Evolutionary conservation across 2,797 vertebrate genomes (phyloP).

Genomic region (Dermochelys coriacea): DNA sequence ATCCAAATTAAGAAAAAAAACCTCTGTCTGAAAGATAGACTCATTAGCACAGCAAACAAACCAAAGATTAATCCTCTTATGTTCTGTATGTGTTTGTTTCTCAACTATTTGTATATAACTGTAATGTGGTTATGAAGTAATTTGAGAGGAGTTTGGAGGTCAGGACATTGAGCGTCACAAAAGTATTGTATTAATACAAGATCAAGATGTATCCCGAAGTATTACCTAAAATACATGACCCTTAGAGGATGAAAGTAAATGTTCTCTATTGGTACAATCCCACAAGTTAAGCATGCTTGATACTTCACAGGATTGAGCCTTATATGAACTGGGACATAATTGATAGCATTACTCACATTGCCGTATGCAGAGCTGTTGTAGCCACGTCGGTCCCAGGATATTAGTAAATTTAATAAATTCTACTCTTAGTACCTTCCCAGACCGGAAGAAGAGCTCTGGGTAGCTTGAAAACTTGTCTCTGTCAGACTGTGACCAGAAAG

Average conservation of each 20-base stretch:
- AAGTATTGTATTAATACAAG: slow-evolving; percentile 11
- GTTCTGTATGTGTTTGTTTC: not conserved
- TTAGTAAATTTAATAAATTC: too few species aligned
- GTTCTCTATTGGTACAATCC: slow-evolving; percentile 23
- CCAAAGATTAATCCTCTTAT: slow-evolving; percentile 3
- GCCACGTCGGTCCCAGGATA: too few species aligned
- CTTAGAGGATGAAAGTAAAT: not conserved
- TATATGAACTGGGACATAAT: too few species aligned
- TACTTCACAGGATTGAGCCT: too few species aligned
- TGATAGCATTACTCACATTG: too few species aligned
- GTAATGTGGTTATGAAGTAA: not conserved
- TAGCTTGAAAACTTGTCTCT: too few species aligned
- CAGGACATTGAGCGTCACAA: not conserved
- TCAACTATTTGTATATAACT: slow-evolving; percentile 3
- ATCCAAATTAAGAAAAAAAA: not conserved
- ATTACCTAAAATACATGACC: slow-evolving; percentile 45
- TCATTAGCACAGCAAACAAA: slow-evolving; percentile 9
- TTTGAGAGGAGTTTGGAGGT: slow-evolving; percentile 41
- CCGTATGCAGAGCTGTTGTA: too few species aligned
- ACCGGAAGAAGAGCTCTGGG: too few species aligned
- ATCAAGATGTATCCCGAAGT: slow-evolving; percentile 32
- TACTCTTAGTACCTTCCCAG: too few species aligned
- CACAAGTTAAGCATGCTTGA: not conserved
- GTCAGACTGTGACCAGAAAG: too few species aligned
- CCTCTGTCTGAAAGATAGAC: slow-evolving; percentile 13